Evolutionary conservation across 1,140 invertebrate genomes (phyloP).

Genomic region (Drosophila mauritiana): DNA sequence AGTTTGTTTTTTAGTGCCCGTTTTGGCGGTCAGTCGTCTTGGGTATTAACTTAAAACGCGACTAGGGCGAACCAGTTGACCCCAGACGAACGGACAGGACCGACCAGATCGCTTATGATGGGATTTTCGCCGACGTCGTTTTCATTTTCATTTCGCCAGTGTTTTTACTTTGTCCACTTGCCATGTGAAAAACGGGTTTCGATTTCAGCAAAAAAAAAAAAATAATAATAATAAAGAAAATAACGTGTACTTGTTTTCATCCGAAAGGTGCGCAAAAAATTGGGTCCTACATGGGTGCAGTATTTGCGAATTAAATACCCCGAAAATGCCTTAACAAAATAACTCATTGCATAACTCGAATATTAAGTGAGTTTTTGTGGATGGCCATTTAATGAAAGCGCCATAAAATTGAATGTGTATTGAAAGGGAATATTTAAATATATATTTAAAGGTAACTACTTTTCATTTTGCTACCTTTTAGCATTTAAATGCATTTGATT

Average conservation of each 20-base stretch:
- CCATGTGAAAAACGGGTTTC: conserved; percentile 48
- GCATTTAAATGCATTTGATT: too few species aligned
- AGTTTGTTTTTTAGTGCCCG: conserved; percentile 1
- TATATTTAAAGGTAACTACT: too few species aligned
- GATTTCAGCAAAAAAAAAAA: conserved; percentile 6
- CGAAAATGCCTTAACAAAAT: neutral
- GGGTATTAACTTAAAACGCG: conserved; percentile 9
- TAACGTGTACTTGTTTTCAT: too few species aligned
- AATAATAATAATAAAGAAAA: neutral
- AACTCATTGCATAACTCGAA: neutral
- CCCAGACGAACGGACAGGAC: conserved; percentile 29
- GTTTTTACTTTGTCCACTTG: conserved; percentile 15
- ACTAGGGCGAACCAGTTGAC: conserved; percentile 51
- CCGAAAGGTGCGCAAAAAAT: neutral
- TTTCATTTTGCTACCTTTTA: too few species aligned
- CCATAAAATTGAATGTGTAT: neutral
- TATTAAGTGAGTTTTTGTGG: neutral
- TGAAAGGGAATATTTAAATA: neutral
- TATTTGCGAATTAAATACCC: neutral
- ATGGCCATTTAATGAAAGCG: neutral
- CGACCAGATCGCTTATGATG: conserved; percentile 28
- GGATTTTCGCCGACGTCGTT: conserved; percentile 33
- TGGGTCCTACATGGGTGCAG: conserved; percentile 4
- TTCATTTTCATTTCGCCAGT: conserved; percentile 51
- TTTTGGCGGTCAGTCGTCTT: conserved; percentile 27